Evolutionary conservation across 2,888 invertebrate genomes (phyloP), one percentile per base, ranked within the genome.

Genomic region (Mythimna vitellina): DNA sequence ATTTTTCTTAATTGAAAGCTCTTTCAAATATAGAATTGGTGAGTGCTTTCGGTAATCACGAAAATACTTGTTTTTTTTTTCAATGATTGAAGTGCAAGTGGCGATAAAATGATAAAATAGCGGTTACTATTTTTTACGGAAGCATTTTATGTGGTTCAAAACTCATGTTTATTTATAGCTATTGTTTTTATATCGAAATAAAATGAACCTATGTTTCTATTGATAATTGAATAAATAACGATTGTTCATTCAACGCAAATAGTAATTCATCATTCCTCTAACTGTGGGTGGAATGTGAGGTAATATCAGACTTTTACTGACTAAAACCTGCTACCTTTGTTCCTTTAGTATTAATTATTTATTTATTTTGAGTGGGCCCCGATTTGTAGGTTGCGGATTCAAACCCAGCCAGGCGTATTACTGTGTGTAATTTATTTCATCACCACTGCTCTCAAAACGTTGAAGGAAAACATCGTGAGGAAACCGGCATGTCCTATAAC

Each of bases 1-100:
- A 73, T 72, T 83, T 78, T 83, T 82, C 49, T 75, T 69, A 82
- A 82, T 82, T 74, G 58, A 73, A 75, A 73, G 65, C 83, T 65
- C 61, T 81, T 82, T 75, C 62, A 63, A 74, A 64, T 76, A 56
- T 70, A 20, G 32, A n/a, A 67, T 56, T 49, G 51, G 12, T 25
- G 32, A 60, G 54, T 25, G 35, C 20, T 38, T 66, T 63, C 12
- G 32, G 61, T 8, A 63, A 57, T 67, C 20, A 65, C n/a, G 22
- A 64, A 53, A 32, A 25, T 3, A 5, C 22, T 66, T n/a, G 12
- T 60, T 29, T 49, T 38, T 38, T 42, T 73, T 14, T 68, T 29
- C 12, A 14, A 53, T 51, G 20, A 57, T 56, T 71, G 29, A 20
- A 56, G 38, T 29, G 6, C 3, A 56, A 29, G 22, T 38, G 17